Evolutionary conservation across 2,113 vertebrate genomes (phyloP).

Genomic region (Campylomormyrus numenius): DNA sequence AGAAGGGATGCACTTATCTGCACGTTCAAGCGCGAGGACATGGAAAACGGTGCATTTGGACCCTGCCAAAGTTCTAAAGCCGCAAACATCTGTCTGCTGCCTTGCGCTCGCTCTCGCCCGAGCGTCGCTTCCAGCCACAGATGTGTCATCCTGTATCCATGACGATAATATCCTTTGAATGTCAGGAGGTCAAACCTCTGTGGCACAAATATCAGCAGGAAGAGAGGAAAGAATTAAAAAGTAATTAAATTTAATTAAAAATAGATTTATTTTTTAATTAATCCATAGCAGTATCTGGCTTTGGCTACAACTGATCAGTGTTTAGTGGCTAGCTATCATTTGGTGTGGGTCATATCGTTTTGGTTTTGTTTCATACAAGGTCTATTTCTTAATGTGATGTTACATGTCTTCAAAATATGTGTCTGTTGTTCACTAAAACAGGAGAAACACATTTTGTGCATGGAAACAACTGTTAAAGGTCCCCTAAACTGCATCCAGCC

Average conservation of each 20-base stretch:
- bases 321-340: neutral
- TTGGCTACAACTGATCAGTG: neutral
- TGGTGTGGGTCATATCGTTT: neutral
- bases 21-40: conserved; percentile 16
- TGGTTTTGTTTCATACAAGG: neutral
- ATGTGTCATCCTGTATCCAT: conserved; percentile 6
- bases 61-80: conserved; percentile 15
- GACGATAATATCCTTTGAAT: conserved; percentile 6
- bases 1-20: conserved; percentile 14
- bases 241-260: neutral
- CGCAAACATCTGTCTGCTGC: conserved; percentile 23
- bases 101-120: neutral
- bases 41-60: conserved; percentile 23
- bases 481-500: neutral
- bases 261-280: neutral
- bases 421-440: neutral
- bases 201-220: neutral
- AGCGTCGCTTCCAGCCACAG: neutral
- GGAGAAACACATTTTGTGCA: neutral
- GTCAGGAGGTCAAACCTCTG: neutral
- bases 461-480: neutral
- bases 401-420: neutral
- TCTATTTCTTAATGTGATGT: neutral
- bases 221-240: neutral
- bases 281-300: neutral